Base-by-base conservation (phyloP, 2,113 vertebrate genomes). In the Ascaphus truei region DNA sequence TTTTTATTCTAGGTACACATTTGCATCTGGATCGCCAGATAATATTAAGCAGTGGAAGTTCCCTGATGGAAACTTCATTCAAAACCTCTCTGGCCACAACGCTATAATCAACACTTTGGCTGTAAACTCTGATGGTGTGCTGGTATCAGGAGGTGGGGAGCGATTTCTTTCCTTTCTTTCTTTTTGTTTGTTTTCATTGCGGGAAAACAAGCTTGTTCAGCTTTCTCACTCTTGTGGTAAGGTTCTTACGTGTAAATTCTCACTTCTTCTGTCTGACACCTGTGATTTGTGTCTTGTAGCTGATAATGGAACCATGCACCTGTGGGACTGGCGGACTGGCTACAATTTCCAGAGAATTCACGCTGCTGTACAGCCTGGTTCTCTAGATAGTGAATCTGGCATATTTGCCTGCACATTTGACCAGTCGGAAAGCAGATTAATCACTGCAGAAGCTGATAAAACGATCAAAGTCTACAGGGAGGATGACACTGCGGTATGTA, bases 31-130 rank as follows among this genome's bases (percentile, higher is more conserved):
- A 61, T 99, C 97, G 75, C 96, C 96, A 23, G 96, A 98, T 86
- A 99, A 99, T 82, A 96, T 98, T 84, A 98, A 99, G 22, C 95
- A 98, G 77, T 98, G 96, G 97, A 96, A 93, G 85, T 99, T 97
- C 80, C 97, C 97, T 11, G 96, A 99, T 67, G 97, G 97, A 80
- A 95, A 87, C 74, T 99, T 99, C 75, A 98, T 98, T 84, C 97
- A 98, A 84, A 99, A 99, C 76, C 93, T 99, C 23, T 98, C 97
- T 1, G 97, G 97, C 55, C 96, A 99, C 81, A 98, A 93, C 74
- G 96, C 96, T 71, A 98, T 98, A 58, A 96, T 99, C 82, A 99
- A 98, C 80, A 98, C 96, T 0, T 77, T 98, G 71, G 92, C 95
- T 41, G 95, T 99, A 20, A 99, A 98, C 84, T 96, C 97, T 0